Conservation (phyloP, 2,888 invertebrate genomes). For the Synergus laeviventris region DNA sequence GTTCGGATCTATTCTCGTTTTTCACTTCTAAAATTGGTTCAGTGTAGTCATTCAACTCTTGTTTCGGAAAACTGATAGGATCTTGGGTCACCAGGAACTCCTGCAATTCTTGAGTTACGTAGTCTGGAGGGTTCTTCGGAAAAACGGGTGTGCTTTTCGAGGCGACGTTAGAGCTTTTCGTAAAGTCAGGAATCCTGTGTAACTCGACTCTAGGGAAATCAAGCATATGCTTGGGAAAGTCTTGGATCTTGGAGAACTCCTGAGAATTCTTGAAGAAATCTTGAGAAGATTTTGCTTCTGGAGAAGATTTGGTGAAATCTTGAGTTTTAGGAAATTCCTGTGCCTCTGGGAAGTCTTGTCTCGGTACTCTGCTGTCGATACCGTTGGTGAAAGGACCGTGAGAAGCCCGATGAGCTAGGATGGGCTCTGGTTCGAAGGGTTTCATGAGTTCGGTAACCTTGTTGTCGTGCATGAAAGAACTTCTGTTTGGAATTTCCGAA, state of each 20-base stretch:
- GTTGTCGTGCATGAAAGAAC: conserved; percentile 59
- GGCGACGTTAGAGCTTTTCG: neutral
- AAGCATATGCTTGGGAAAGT: conserved; percentile 23
- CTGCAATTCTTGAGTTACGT: conserved; percentile 51
- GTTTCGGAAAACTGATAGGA: conserved; percentile 11
- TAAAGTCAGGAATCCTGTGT: conserved; percentile 23
- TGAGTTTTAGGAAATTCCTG: conserved; percentile 24
- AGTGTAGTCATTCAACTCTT: conserved; percentile 7
- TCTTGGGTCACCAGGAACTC: conserved; percentile 47
- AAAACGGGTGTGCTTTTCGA: conserved; percentile 9
- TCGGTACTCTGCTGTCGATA: neutral
- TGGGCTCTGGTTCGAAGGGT: conserved; percentile 57
- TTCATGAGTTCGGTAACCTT: conserved; percentile 65
- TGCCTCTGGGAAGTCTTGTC: conserved; percentile 15
- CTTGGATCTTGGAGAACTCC: neutral
- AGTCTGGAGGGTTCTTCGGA: conserved; percentile 25
- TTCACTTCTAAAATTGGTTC: conserved; percentile 42
- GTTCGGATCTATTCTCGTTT: conserved; percentile 48
- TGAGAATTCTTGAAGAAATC: conserved; percentile 13
- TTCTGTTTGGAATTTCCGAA: conserved; percentile 60
- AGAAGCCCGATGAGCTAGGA: neutral
- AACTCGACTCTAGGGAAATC: conserved; percentile 20
- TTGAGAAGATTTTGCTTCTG: conserved; percentile 7
- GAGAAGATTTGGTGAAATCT: neutral
- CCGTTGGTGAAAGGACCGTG: conserved; percentile 31